Conservation (phyloP, 2,888 invertebrate species). For the Lymantria monacha region DNA sequence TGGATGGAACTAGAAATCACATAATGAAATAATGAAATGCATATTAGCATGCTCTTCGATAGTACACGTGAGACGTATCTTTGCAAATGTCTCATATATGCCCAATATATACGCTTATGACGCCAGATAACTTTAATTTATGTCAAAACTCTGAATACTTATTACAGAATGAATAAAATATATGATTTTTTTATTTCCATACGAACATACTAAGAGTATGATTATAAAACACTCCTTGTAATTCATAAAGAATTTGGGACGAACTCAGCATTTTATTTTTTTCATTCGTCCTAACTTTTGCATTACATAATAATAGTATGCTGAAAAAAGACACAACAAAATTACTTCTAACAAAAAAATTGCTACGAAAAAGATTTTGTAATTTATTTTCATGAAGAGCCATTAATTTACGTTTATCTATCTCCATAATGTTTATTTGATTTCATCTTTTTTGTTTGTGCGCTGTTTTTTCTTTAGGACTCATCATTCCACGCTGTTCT, state of each 20-base stretch:
- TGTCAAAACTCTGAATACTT: too few relatives aligned
- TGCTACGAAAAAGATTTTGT: slow-evolving; percentile 4
- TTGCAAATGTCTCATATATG: too few relatives aligned
- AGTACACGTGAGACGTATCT: too few relatives aligned
- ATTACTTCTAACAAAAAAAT: neutral
- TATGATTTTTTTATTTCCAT: too few relatives aligned
- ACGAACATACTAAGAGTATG: neutral
- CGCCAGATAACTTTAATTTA: too few relatives aligned
- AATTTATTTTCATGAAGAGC: slow-evolving; percentile 9
- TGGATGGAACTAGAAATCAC: too few relatives aligned
- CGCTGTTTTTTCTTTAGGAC: slow-evolving; percentile 14
- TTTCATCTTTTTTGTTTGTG: slow-evolving; percentile 18
- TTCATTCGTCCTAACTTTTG: neutral
- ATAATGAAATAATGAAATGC: too few relatives aligned
- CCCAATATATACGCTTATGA: too few relatives aligned
- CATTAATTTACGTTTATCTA: slow-evolving; percentile 14
- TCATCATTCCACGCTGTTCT: slow-evolving; percentile 21
- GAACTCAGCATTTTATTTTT: neutral
- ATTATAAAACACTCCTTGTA: neutral
- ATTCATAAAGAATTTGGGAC: neutral
- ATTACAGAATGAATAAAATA: too few relatives aligned
- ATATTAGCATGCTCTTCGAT: too few relatives aligned
- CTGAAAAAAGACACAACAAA: neutral
- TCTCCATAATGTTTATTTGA: slow-evolving; percentile 26
- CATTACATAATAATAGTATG: neutral